Conservation (phyloP, 37 sponge, comb jelly and placozoan species). For the Aplysina aerophoba region DNA sequence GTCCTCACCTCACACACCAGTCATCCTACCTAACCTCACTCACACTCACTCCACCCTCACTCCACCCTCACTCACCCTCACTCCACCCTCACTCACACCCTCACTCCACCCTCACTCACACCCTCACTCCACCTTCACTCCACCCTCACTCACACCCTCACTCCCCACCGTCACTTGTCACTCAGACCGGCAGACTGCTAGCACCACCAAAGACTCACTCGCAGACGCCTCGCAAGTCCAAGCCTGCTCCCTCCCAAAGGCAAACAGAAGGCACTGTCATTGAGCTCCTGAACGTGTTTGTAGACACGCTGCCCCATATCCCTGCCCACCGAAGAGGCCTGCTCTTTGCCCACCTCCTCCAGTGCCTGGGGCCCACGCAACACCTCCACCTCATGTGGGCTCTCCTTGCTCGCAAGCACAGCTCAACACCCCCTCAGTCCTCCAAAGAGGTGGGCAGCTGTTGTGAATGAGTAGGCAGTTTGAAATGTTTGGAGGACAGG, state of each 20-base stretch:
- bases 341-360: slow-evolving; percentile 80
- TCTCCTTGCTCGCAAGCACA: slow-evolving; percentile 57
- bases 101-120: background rate
- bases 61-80: background rate
- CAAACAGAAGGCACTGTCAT: slow-evolving; percentile 42
- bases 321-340: slow-evolving; percentile 87
- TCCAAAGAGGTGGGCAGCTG: background rate
- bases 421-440: background rate
- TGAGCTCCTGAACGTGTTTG: slow-evolving; percentile 88
- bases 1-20: too few species aligned
- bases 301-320: slow-evolving; percentile 92
- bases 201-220: background rate
- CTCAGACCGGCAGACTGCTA: background rate
- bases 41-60: too few species aligned
- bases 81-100: too few species aligned
- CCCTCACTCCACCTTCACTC: too few species aligned
- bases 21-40: background rate
- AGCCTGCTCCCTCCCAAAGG: background rate
- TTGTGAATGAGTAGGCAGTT: background rate
- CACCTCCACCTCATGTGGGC: slow-evolving; percentile 66
- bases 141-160: background rate
- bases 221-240: background rate
- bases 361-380: slow-evolving; percentile 58
- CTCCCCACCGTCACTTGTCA: background rate
- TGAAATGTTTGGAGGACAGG: background rate